phyloP scores from a whole-genome alignment of 2,797 vertebrate genomes.

The Neopelma chrysocephalum region DNA sequence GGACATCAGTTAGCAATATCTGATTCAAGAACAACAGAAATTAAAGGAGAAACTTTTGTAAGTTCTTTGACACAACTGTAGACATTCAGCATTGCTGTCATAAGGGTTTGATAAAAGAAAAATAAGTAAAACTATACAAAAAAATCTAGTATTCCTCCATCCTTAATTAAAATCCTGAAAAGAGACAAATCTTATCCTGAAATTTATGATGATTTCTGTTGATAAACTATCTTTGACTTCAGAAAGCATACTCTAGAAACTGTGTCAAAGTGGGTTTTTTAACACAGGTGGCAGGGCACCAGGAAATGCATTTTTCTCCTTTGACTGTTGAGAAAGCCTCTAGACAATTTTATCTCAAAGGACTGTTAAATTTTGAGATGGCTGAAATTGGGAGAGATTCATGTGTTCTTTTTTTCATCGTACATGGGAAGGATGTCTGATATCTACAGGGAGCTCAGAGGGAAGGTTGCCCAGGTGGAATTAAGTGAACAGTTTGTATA shows the following conservation, averaged over 20 bases:
- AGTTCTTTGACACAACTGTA: not conserved
- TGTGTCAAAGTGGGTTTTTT: not conserved
- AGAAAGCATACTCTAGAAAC: not conserved
- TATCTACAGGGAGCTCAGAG: not conserved
- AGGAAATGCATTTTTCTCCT: not conserved
- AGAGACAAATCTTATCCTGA: not conserved
- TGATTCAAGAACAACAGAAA: not conserved
- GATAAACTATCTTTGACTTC: not conserved
- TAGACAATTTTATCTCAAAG: not conserved
- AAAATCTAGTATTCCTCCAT: not conserved
- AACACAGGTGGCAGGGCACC: accelerated
- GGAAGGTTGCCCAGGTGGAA: not conserved
- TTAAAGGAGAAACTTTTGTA: not conserved
- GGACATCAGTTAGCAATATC: not conserved
- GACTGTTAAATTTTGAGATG: not conserved
- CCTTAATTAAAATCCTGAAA: not conserved
- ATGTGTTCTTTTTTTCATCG: not conserved
- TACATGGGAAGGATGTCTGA: not conserved
- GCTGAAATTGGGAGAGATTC: not conserved
- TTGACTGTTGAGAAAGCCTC: not conserved
- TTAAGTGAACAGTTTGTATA: not conserved
- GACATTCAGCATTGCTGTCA: not conserved
- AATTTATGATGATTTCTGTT: not conserved
- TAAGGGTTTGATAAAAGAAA: not conserved
- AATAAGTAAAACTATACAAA: not conserved